Base-by-base conservation (phyloP, 1,140 invertebrate genomes). In the Ostrea edulis region DNA sequence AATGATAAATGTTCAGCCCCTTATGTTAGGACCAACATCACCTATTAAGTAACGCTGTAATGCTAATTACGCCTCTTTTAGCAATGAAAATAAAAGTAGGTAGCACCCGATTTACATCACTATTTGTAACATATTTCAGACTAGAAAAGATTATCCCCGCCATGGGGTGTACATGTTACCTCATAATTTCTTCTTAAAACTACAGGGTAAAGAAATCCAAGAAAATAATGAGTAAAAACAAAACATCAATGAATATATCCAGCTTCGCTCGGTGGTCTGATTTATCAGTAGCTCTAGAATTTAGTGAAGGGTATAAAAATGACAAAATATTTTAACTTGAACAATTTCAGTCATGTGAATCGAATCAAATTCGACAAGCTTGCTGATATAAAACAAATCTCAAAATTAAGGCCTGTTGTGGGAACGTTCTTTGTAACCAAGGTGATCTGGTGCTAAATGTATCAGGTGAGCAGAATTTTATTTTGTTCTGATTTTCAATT, bases 131-230 rank as follows among this genome's bases (percentile, higher is more conserved):
- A 25, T 29, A 8, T 29, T 25, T 17, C 25, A 35, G 29, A 35
- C 68, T 35, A 14, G 22, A 2, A 8, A 29, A 25, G 29, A 77
- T 77, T 77, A 77, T 77, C 68, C 68, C 25, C 68, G 0, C 35
- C 68, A 29, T 12, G 12, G 68, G 68, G 68, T 14, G 68, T 25
- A 77, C 68, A 35, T 77, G 68, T 77, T 77, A 77, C 68, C 68
- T 77, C 68, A 77, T 77, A 35, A 77, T 77, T 77, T 22, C 68
- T 77, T 77, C 68, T 77, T 77, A 77, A 25, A 25, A 35, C 68
- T 77, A 25, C 68, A 35, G 68, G 29, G 68, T 77, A 25, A 77
- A 17, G 35, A 12, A 25, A 35, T 77, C 5, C 2, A 20, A 62
- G 17, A 62, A 62, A 62, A n/a, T 20, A 35, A 12, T 25, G 12